phyloP scores from a whole-genome alignment of 1,140 invertebrate species.

The Cataglyphis hispanica region DNA sequence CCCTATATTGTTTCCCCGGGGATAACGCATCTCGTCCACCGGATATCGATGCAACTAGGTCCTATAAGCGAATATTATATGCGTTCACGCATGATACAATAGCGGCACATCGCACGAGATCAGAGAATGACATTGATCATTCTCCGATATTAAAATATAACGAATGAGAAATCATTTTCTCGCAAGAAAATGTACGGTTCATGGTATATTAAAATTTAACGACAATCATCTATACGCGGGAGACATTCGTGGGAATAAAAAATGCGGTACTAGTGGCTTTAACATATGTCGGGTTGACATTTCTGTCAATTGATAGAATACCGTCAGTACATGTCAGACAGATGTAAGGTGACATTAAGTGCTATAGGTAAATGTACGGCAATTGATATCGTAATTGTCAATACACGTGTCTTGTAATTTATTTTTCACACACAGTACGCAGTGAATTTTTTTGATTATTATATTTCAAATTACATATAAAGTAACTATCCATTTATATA shows the following conservation, averaged over 20 bases:
- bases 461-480: not conserved
- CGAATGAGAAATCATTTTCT: slow-evolving; percentile 24
- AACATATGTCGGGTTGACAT: slow-evolving; percentile 18
- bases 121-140: slow-evolving; percentile 29
- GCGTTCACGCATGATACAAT: not conserved
- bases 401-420: no score
- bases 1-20: slow-evolving; percentile 62
- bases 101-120: not conserved
- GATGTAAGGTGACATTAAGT: slow-evolving; percentile 11
- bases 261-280: not conserved
- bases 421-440: not conserved
- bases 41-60: slow-evolving; percentile 62
- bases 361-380: not conserved
- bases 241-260: slow-evolving; percentile 30
- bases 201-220: slow-evolving; percentile 40
- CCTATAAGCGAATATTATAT: slow-evolving; percentile 17
- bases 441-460: not conserved
- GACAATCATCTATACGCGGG: not conserved
- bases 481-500: not conserved
- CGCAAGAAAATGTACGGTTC: slow-evolving; percentile 2
- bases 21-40: slow-evolving; percentile 33
- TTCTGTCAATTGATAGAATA: slow-evolving; percentile 11
- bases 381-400: slow-evolving; percentile 29
- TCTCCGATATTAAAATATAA: slow-evolving; percentile 21
- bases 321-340: not conserved